phyloP scores from a whole-genome alignment of 2,797 vertebrate species.

The Sciaenops ocellatus region DNA sequence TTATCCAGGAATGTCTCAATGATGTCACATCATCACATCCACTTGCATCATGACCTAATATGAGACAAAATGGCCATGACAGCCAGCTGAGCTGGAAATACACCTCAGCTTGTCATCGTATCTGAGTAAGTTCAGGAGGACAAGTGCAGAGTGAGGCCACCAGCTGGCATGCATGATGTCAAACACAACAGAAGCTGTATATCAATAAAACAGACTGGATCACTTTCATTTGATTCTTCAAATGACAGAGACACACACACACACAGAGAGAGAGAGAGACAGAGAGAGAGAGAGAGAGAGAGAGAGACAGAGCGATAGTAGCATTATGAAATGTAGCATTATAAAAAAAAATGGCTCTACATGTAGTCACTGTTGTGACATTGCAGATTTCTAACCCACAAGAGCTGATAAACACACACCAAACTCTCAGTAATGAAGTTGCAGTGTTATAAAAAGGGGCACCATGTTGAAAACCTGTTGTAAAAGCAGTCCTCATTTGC shows the following conservation, averaged over 20 bases:
- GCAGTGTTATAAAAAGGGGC: not conserved
- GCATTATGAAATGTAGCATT: not conserved
- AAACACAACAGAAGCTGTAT: conserved; percentile 8
- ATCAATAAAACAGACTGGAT: not conserved
- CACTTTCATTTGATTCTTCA: not conserved
- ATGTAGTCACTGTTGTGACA: not conserved
- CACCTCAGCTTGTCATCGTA: conserved; percentile 63
- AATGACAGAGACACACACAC: too few relatives aligned
- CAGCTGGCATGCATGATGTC: conserved; percentile 12
- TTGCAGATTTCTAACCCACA: not conserved
- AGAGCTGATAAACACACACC: not conserved
- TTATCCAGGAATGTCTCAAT: conserved; percentile 40
- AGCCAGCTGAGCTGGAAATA: conserved; percentile 58
- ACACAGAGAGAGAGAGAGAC: not conserved
- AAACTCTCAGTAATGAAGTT: not conserved
- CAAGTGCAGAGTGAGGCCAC: conserved; percentile 32
- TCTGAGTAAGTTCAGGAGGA: conserved; percentile 45
- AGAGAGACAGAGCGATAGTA: not conserved
- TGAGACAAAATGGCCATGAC: conserved; percentile 49
- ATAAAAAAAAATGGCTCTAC: not conserved
- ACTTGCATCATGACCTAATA: conserved; percentile 60
- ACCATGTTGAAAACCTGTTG: not conserved
- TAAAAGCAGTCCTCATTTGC: too few relatives aligned
- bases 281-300: not conserved
- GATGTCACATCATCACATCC: conserved; percentile 39